These are phyloP conservation scores for Ophraella communa DNA, from an alignment of 2,888 invertebrate species.

Conservation along the genomic window DNA sequence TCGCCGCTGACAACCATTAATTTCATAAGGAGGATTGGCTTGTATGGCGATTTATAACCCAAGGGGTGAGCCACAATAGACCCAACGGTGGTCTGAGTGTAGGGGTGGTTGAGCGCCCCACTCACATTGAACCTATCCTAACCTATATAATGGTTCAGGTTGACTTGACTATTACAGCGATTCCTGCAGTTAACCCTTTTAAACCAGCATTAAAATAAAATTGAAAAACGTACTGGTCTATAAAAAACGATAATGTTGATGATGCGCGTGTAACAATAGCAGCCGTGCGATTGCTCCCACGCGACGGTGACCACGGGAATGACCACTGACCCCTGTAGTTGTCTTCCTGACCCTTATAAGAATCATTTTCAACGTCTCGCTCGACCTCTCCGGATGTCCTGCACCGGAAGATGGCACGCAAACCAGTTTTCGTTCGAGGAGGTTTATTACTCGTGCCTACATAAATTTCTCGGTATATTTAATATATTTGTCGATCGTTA, in stretches of 20 bases:
- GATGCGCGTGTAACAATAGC: constrained; percentile 48
- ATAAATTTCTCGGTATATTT: background rate
- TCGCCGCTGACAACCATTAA: too few relatives aligned
- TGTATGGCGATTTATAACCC: too few relatives aligned
- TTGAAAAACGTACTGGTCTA: constrained; percentile 2
- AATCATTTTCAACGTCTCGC: background rate
- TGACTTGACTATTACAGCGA: too few relatives aligned
- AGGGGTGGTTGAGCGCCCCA: too few relatives aligned
- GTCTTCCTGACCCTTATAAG: constrained; percentile 33
- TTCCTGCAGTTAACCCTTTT: too few relatives aligned
- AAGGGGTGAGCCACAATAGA: too few relatives aligned
- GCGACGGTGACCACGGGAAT: constrained; percentile 53
- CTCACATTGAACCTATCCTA: too few relatives aligned
- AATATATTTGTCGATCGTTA: background rate
- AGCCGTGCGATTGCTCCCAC: constrained; percentile 59
- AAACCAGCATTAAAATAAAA: background rate
- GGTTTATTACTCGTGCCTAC: background rate
- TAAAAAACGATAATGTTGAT: constrained; percentile 37
- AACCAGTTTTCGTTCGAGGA: constrained; percentile 23
- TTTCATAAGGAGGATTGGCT: too few relatives aligned
- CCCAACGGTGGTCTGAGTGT: too few relatives aligned
- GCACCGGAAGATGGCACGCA: constrained; percentile 31
- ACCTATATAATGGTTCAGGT: too few relatives aligned
- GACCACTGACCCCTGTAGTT: constrained; percentile 53
- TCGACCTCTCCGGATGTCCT: constrained; percentile 41